Percentiles rank a stretch among this genome's conserved stretches.
phyloP scores from a whole-genome alignment of 2,797 vertebrate genomes.

The Cygnus olor region DNA sequence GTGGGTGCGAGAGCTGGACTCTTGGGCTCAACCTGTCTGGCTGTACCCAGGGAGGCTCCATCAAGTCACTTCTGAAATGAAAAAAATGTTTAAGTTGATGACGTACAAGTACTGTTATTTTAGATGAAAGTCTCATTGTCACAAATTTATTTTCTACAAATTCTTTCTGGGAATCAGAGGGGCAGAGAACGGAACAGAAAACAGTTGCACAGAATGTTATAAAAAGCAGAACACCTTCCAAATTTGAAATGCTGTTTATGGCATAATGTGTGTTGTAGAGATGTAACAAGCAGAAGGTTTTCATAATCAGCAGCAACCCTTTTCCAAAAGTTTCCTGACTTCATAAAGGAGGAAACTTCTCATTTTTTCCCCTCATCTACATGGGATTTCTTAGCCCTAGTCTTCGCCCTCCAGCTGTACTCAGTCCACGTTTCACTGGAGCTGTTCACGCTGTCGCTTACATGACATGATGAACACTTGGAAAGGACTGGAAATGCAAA shows the following conservation, averaged over 20 bases:
- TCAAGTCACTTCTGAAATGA: slow-evolving; percentile 83
- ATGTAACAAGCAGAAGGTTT: neutral
- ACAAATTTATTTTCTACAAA: neutral
- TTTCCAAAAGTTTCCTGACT: neutral
- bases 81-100: neutral
- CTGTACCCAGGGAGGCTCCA: slow-evolving; percentile 80
- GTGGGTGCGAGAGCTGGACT: slow-evolving; percentile 55
- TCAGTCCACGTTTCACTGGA: neutral
- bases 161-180: neutral
- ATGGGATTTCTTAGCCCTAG: neutral
- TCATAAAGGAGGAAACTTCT: neutral
- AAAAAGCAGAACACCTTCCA: neutral
- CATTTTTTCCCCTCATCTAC: neutral
- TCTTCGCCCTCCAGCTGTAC: neutral
- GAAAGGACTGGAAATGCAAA: neutral
- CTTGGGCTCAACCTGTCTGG: slow-evolving; percentile 79
- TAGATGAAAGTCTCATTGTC: neutral
- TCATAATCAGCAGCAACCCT: neutral
- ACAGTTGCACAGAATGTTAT: neutral
- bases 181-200: neutral
- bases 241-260: neutral
- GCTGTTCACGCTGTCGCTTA: neutral
- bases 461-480: neutral
- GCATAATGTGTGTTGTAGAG: neutral
- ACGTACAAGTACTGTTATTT: neutral